Evolutionary conservation across 1,140 invertebrate genomes (phyloP), one percentile per base, ranked within the genome.

Genomic region (Trinorchestia longiramus): DNA sequence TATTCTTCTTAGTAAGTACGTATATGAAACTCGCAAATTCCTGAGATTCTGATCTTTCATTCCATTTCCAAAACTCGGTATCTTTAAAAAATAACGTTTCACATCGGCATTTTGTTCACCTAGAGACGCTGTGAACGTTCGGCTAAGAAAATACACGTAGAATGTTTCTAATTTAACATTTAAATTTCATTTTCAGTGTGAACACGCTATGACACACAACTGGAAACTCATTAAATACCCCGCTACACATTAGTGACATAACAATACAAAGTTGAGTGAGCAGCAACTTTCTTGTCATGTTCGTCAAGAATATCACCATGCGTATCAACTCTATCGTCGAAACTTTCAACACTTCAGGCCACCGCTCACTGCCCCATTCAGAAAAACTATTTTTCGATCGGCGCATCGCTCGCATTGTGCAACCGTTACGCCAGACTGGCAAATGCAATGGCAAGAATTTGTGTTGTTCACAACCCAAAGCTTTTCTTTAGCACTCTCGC

Each of bases 201-300:
- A 77, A 53, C 19, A 53, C 19, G 6, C 36, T 77, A 23, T 77
- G 11, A 77, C 3, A 11, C 28, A 77, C 62, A 36, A 77, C 8
- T 23, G 62, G 36, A 1, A 11, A 23, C 62, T 1, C 62, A n/a
- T n/a, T n/a, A 77, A 77, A 77, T 19, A 77, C 36, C 62, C 28
- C 62, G 11, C 44, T 94, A 94, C 41, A 94, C 92, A 94, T 94
- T 94, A 40, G 41, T 94, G 19, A 94, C 92, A 40, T 94, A 94
- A 94, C 92, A 94, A 43, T 94, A 94, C 92, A 94, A 40, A 15
- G 92, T 94, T 45, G 92, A 94, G 92, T 44, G 92, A 40, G 11
- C 88, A 42, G 88, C 88, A 41, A 15, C 43, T 19, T 41, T 28
- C 41, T 42, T 3, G 17, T 43, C 41, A 90, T 90, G 42, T 8